Evolutionary conservation across 2,797 vertebrate genomes (phyloP), one percentile per base, ranked within the genome.

Genomic region (Mus minutoides): DNA sequence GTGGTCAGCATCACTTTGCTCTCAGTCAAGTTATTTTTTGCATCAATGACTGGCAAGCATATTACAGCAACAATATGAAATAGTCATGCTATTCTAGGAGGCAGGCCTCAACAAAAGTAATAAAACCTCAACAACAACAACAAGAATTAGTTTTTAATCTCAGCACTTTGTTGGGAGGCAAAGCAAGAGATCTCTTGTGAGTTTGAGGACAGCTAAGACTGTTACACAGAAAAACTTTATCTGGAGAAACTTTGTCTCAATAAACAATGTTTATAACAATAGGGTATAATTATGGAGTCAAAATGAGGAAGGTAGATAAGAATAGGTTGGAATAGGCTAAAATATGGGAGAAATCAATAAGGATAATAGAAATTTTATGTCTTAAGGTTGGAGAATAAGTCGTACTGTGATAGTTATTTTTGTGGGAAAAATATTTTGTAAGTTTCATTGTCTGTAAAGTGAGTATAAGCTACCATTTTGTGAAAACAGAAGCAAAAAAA

Each of bases 311-410:
- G 64, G 31, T 67, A 87, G 71, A 75, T 67, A 19, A 90, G 40
- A 60, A 60, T 64, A 82, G 82, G 21, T 73, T 92, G 34, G 29
- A 88, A n/a, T 54, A 87, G 40, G 14, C n/a, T 73, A 87, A 83
- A 91, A 87, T 26, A 21, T 93, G 69, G 17, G n/a, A 77, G 19
- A 54, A 78, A 93, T 92, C 80, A 86, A 82, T 71, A 34, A 54
- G 54, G 37, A 77, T 95, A 46, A 71, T 69, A 91, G 6, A 87
- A 79, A 90, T 94, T 56, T 87, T 90, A 69, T 94, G 40, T 40
- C 71, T 75, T 90, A 19, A 90, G 64, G 16, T 73, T 87, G 67
- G 83, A 80, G 90, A 91, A 40, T 86, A 43, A 87, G 24, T 89
- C 89, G 8, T n/a, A 78, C 14, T 58, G 64, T 4, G 88, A 13